Evolutionary conservation across 2,888 invertebrate species (phyloP).

Genomic region (Selenia dentaria): DNA sequence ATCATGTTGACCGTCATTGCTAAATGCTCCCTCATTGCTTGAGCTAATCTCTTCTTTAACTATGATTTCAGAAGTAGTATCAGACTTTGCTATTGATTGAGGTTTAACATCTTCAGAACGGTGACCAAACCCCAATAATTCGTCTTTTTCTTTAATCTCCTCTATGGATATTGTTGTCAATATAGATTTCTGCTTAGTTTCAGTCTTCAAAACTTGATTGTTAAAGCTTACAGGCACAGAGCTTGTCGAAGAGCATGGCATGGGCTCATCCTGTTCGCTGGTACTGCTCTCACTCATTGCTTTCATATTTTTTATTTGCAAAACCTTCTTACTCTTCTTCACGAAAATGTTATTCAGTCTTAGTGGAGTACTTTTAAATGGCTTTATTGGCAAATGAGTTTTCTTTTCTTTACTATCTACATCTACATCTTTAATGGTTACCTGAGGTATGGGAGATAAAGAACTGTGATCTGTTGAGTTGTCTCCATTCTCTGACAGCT

Average conservation of each 20-base stretch:
- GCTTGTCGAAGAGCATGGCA: slow-evolving; percentile 58
- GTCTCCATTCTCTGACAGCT: slow-evolving; percentile 75
- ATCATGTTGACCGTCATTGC: slow-evolving; percentile 43
- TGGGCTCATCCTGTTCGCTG: slow-evolving; percentile 44
- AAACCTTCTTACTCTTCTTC: slow-evolving; percentile 73
- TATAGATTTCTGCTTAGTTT: slow-evolving; percentile 31
- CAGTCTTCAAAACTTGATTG: slow-evolving; percentile 46
- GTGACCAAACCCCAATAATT: slow-evolving; percentile 40
- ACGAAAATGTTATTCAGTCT: slow-evolving; percentile 74
- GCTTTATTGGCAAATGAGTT: slow-evolving; percentile 45
- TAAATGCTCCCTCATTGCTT: slow-evolving; percentile 63
- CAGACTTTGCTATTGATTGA: slow-evolving; percentile 6
- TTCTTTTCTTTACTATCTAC: slow-evolving; percentile 47
- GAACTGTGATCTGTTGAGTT: slow-evolving; percentile 62
- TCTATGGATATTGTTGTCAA: slow-evolving; percentile 62
- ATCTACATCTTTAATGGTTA: slow-evolving; percentile 30
- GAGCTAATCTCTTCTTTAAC: slow-evolving; percentile 73
- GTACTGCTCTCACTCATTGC: slow-evolving; percentile 30
- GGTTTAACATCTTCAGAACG: slow-evolving; percentile 45
- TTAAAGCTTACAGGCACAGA: slow-evolving; percentile 63
- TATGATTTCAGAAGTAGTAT: slow-evolving; percentile 32
- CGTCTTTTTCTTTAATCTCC: slow-evolving; percentile 56
- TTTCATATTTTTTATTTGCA: slow-evolving; percentile 74
- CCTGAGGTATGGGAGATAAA: slow-evolving; percentile 53
- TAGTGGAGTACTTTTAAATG: slow-evolving; percentile 52